These are phyloP conservation scores for Oscheius myriophilus DNA, from an alignment of 2,888 invertebrate genomes.

Conservation along the genomic window DNA sequence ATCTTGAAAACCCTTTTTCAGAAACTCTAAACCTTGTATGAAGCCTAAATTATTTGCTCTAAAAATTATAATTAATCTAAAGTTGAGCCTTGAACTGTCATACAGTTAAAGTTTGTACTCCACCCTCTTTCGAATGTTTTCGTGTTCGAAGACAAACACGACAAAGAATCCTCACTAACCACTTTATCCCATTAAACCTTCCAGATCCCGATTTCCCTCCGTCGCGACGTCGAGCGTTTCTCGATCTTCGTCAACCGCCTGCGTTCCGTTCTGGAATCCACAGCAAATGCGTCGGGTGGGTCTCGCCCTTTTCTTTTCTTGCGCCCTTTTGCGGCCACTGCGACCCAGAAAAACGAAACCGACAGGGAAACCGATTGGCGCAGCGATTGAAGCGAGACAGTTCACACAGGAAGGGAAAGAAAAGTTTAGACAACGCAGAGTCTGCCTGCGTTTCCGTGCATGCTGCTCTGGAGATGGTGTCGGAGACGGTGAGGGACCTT, in stretches of 20 bases:
- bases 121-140: too few species aligned
- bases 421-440: conserved; percentile 53
- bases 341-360: conserved; percentile 29
- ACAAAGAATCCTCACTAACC: too few species aligned
- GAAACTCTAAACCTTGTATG: too few species aligned
- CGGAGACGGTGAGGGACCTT: conserved; percentile 66
- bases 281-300: conserved; percentile 53
- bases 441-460: conserved; percentile 65
- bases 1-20: too few species aligned
- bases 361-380: conserved; percentile 20
- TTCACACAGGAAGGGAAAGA: conserved; percentile 4
- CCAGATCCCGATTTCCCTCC: conserved; percentile 60
- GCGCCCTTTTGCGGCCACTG: conserved; percentile 20
- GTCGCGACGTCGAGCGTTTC: conserved; percentile 64
- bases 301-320: conserved; percentile 7
- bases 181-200: background rate
- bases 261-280: conserved; percentile 53
- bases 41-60: too few species aligned
- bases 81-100: too few species aligned
- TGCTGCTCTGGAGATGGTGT: conserved; percentile 66
- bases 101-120: too few species aligned
- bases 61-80: too few species aligned
- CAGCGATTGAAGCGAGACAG: conserved; percentile 17
- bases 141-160: too few species aligned
- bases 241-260: conserved; percentile 60